Evolutionary conservation across 2,888 invertebrate genomes (phyloP).

Genomic region (Cantharis flavilabris): DNA sequence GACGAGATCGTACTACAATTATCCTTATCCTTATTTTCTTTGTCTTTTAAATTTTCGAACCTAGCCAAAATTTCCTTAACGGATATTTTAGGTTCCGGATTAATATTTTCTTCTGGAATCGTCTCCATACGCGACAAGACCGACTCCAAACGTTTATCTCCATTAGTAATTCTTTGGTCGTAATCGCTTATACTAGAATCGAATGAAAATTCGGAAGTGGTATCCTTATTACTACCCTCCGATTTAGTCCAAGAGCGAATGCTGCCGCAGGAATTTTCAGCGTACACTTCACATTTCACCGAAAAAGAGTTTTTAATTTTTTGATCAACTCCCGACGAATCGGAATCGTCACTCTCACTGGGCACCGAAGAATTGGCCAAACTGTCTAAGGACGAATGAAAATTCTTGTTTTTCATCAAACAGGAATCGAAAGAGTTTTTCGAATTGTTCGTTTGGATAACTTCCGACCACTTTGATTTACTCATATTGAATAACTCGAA

Average conservation of each 20-base stretch:
- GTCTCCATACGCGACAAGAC: conserved; percentile 70
- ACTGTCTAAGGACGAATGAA: conserved; percentile 63
- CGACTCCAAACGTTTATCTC: conserved; percentile 36
- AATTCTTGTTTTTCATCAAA: not conserved
- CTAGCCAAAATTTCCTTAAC: conserved; percentile 82
- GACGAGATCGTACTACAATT: conserved; percentile 29
- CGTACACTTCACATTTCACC: conserved; percentile 53
- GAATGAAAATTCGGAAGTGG: conserved; percentile 44
- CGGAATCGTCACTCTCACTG: conserved; percentile 62
- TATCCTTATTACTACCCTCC: conserved; percentile 31
- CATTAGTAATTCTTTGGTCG: conserved; percentile 27
- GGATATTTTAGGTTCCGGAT: conserved; percentile 77
- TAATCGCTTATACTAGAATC: conserved; percentile 37
- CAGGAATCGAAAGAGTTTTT: not conserved
- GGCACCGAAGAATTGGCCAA: conserved; percentile 71
- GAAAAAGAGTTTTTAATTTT: conserved; percentile 49
- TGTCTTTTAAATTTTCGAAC: conserved; percentile 64
- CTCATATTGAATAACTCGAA: conserved; percentile 36
- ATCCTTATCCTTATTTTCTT: conserved; percentile 28
- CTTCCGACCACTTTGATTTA: conserved; percentile 40
- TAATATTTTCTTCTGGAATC: conserved; percentile 75
- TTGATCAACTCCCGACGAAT: conserved; percentile 69
- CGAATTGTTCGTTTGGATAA: not conserved
- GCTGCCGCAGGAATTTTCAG: conserved; percentile 48
- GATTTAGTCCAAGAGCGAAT: conserved; percentile 42